phyloP scores from a whole-genome alignment of 2,113 vertebrate genomes.

The Hiodon tergisus region DNA sequence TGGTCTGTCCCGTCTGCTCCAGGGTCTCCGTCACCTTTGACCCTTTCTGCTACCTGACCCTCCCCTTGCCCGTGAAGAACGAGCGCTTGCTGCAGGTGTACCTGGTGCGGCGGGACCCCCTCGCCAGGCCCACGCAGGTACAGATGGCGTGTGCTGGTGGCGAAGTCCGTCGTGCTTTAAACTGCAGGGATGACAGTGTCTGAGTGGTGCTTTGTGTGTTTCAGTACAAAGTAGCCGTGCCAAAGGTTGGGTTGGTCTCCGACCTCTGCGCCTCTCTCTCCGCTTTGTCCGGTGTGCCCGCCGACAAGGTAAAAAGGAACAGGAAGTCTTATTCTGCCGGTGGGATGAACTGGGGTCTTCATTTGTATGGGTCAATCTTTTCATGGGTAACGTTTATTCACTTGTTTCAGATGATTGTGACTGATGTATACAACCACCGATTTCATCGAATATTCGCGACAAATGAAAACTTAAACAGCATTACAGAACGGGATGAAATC shows the following conservation, averaged over 20 bases:
- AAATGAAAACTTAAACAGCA: conserved; percentile 96
- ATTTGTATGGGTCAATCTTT: too few relatives aligned
- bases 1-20: conserved; percentile 91
- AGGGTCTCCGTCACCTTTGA: conserved; percentile 98
- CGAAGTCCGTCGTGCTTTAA: too few relatives aligned
- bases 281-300: conserved; percentile 74
- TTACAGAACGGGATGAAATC: conserved; percentile 97
- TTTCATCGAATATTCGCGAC: conserved; percentile 96
- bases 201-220: conserved; percentile 50
- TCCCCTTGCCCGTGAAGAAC: conserved; percentile 95
- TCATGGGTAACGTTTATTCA: background rate
- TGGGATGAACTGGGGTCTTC: too few relatives aligned
- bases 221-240: conserved; percentile 95
- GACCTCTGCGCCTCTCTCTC: conserved; percentile 93
- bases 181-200: too few relatives aligned
- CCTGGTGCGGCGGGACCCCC: conserved; percentile 86
- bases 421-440: conserved; percentile 97
- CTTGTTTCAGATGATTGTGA: conserved; percentile 74
- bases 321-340: too few relatives aligned
- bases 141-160: too few relatives aligned
- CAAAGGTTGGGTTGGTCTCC: conserved; percentile 93
- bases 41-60: conserved; percentile 96
- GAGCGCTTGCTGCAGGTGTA: conserved; percentile 93
- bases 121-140: conserved; percentile 91
- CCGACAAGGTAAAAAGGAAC: conserved; percentile 79